Percentiles rank a stretch among this genome's conserved stretches.
These are phyloP conservation scores for Etia nguti DNA, from an alignment of 2,113 vertebrate species.

Conservation along the genomic window DNA sequence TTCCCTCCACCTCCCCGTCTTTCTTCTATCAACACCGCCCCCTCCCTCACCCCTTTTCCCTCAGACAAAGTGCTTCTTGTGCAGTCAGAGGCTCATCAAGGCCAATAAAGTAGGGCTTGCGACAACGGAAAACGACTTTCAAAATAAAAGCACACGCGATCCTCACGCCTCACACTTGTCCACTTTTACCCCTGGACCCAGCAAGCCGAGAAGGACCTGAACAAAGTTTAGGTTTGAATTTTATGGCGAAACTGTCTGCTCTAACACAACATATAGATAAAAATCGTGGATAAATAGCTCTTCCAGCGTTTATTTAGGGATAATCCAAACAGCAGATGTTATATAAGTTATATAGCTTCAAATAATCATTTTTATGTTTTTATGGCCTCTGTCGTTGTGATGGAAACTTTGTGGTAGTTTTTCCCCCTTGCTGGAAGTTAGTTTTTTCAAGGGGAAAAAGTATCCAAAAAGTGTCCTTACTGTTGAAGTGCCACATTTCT, in stretches of 20 bases:
- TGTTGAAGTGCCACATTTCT: not conserved
- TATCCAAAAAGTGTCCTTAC: not conserved
- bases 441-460: not conserved
- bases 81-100: not conserved
- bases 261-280: not conserved
- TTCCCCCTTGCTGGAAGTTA: not conserved
- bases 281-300: not conserved
- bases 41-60: not conserved
- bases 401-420: not conserved
- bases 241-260: not conserved
- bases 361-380: too few relatives aligned
- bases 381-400: not conserved
- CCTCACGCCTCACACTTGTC: not conserved
- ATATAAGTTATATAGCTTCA: not conserved
- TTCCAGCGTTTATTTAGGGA: not conserved
- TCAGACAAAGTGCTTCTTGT: slow-evolving; percentile 56
- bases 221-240: not conserved
- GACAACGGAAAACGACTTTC: not conserved
- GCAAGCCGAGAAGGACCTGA: not conserved
- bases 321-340: not conserved
- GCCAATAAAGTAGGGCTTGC: fast-evolving
- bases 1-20: not conserved
- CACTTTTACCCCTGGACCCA: not conserved
- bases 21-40: slow-evolving; percentile 8
- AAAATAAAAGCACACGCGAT: slow-evolving; percentile 8